Evolutionary conservation across 64 coral and sea anemone species (phyloP), one percentile per base, ranked within the genome.

Genomic region (Montipora capricornis): DNA sequence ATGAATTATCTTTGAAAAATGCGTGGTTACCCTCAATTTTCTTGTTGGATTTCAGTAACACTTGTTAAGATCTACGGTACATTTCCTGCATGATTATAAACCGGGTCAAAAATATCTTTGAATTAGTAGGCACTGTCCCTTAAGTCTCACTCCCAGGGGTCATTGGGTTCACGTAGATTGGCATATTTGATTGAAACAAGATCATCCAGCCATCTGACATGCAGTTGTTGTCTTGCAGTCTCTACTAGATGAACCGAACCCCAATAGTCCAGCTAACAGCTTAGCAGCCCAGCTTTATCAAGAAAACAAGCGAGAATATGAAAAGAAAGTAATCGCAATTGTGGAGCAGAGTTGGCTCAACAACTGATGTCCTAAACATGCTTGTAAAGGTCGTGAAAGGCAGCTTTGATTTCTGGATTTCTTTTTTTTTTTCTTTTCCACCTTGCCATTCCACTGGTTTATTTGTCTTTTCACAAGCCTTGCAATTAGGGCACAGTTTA

Each of bases 221-320:
- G 68, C 22, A 64, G 57, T 67, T n/a, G 16, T 55, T 82, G 20
- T 64, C 19, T 16, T 73, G 16, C 55, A 99, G 98, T 99, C 98
- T 45, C 80, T 99, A 68, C 87, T 99, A 80, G 98, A 99, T 81
- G 98, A 99, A 87, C 98, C 98, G 6, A 99, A 99, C 77, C 98
- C 98, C 8, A 99, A 99, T 76, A 99, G 98, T 94, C 98, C 98
- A 60, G 98, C 98, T 4, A 99, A 99, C 95, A 99, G 98, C 60
- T 93, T 99, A 82, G 98, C 98, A 68, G 98, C 98, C 1, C 98
- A 99, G 89, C 92, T 99, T 75, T 99, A 99, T 62, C 98, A 99
- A 71, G 98, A 99, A 89, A 99, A 96, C 87, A 95, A 89, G 75
- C 95, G 98, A 50, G 98, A 99, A 68, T 99, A 99, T 55, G 98